Percentiles rank a stretch among this genome's conserved stretches.
These are phyloP conservation scores for Spilosoma lubricipeda DNA, from an alignment of 2,888 invertebrate species.

Conservation along the genomic window DNA sequence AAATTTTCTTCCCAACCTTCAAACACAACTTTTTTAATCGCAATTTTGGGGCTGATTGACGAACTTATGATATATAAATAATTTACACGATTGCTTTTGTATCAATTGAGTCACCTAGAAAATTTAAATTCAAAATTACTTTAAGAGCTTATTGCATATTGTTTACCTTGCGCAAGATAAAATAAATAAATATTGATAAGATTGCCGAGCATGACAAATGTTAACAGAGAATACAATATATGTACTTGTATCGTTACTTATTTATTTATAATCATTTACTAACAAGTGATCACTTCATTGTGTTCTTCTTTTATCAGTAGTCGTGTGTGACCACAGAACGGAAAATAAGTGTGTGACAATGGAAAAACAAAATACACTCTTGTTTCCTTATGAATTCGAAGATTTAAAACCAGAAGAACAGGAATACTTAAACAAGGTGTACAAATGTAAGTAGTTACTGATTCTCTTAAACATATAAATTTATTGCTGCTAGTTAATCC, in stretches of 20 bases:
- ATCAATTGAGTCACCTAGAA: too few species aligned
- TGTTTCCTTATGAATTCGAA: slow-evolving; percentile 8
- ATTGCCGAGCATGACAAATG: not conserved
- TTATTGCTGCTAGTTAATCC: too few species aligned
- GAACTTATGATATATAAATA: too few species aligned
- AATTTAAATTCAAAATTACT: too few species aligned
- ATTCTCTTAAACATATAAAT: too few species aligned
- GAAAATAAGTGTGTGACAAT: slow-evolving; percentile 22
- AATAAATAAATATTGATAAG: not conserved
- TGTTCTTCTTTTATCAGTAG: slow-evolving; percentile 3
- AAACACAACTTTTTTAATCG: too few species aligned
- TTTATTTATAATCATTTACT: not conserved
- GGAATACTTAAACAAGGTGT: not conserved
- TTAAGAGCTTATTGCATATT: not conserved
- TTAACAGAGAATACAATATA: not conserved
- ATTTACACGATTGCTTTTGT: too few species aligned
- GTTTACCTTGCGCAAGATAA: not conserved
- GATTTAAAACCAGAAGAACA: not conserved
- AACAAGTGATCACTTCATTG: not conserved
- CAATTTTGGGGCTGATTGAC: too few species aligned
- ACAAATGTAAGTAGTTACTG: not conserved
- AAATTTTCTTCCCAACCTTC: too few species aligned
- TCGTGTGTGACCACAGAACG: slow-evolving; percentile 23
- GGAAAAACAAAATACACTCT: not conserved
- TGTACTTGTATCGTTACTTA: not conserved